Base-by-base conservation (phyloP, 2,888 invertebrate genomes). In the Drosophila conformis region DNA sequence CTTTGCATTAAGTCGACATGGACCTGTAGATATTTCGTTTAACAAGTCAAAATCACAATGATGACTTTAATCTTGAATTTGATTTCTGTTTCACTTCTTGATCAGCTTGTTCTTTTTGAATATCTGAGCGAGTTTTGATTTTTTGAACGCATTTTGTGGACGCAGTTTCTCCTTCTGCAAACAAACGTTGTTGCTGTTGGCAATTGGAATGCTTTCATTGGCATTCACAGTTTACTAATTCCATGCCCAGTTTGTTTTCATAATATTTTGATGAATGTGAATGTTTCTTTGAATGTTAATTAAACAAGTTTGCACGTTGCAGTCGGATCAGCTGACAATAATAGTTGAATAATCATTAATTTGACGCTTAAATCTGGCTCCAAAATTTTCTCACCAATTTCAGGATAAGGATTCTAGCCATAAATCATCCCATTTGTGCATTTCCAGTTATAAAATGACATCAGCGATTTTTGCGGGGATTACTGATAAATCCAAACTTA, bases 201-300 rank as follows among this genome's bases (percentile, higher is more conserved):
- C 74, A 69, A 69, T 65, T 65, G 75, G 61, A 21, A 21, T 21
- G 21, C 46, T 59, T 62, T 76, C 65, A 70, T 75, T 75, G 59
- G 59, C 59, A 61, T 70, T 46, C 21, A 36, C 36, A 36, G 8
- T 18, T 38, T 38, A 38, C 8, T 38, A 38, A 38, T 38, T 18
- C 38, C 4, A 15, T 7, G 15, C 7, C 4, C 13, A 7, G 21
- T 21, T 15, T 21, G 4, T 13, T 13, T 46, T 21, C 7, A 13
- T 25, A 25, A 8, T 4, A 25, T 25, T 25, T 4, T 25, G 25
- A 15, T 15, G 25, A 25, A 8, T 25, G 2, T 4, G 7, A 15
- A 25, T 15, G 21, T 46, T 46, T 46, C 21, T 4, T 21, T 15
- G 21, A 21, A 46, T 15, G 13, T 11, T 42, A 11, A 5, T 21